These are phyloP conservation scores for Henricia sp. DNA, from an alignment of 53 echinoderm and acorn worm species.

Conservation along the genomic window DNA sequence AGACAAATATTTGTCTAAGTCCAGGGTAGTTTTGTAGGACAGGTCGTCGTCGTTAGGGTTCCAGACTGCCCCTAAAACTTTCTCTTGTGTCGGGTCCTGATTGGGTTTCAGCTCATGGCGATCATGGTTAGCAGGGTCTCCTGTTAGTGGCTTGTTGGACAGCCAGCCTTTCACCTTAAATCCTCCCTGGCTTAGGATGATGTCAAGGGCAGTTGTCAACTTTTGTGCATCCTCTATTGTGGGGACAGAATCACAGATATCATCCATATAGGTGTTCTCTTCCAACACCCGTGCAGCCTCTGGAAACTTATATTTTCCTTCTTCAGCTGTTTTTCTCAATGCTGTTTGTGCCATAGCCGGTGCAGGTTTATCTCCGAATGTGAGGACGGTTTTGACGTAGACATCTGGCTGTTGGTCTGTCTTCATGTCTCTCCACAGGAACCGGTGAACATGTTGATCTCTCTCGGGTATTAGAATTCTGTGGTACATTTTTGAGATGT, in stretches of 20 bases:
- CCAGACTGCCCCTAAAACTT: conserved; percentile 60
- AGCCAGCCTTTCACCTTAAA: conserved; percentile 68
- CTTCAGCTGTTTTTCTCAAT: conserved; percentile 39
- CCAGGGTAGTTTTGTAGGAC: conserved; percentile 55
- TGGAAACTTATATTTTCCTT: background rate
- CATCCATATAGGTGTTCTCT: conserved; percentile 61
- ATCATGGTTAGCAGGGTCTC: background rate
- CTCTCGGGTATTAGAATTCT: conserved; percentile 63
- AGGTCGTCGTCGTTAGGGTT: conserved; percentile 41
- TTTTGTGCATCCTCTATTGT: background rate
- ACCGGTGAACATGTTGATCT: conserved; percentile 71
- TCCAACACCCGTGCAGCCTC: conserved; percentile 39
- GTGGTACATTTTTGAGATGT: conserved; percentile 83
- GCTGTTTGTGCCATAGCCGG: too few species aligned
- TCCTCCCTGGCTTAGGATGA: conserved; percentile 27
- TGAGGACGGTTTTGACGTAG: conserved; percentile 59
- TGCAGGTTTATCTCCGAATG: conserved; percentile 30
- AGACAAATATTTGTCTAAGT: too few species aligned
- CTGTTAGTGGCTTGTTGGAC: conserved; percentile 43
- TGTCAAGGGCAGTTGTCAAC: background rate
- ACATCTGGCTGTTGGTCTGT: conserved; percentile 56
- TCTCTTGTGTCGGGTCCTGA: conserved; percentile 27
- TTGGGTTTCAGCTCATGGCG: background rate
- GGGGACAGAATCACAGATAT: conserved; percentile 47
- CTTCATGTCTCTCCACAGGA: conserved; percentile 65